These are phyloP conservation scores for Melolontha melolontha DNA, from an alignment of 2,888 invertebrate genomes.

Conservation along the genomic window DNA sequence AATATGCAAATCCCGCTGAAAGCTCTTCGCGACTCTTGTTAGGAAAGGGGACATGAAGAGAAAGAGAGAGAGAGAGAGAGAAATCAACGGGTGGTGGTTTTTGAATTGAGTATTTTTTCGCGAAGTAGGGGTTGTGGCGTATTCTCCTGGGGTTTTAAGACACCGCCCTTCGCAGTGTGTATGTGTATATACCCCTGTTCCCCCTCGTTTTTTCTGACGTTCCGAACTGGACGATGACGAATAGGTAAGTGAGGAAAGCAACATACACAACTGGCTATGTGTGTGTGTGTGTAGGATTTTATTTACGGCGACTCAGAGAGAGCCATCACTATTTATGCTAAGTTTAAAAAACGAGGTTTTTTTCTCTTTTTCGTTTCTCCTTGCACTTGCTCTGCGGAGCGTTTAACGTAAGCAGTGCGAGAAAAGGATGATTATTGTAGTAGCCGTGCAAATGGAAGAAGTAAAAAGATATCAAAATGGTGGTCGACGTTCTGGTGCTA, in stretches of 20 bases:
- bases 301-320: constrained; percentile 8
- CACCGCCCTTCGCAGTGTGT: constrained; percentile 54
- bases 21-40: constrained; percentile 54
- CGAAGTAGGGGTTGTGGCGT: constrained; percentile 53
- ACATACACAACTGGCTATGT: constrained; percentile 7
- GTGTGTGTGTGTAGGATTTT: constrained; percentile 20
- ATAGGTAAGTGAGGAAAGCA: background rate
- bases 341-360: constrained; percentile 46
- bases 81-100: constrained; percentile 34
- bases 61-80: background rate
- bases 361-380: constrained; percentile 18
- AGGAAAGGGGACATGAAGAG: constrained; percentile 4
- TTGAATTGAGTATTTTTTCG: constrained; percentile 47
- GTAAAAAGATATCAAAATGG: constrained; percentile 23
- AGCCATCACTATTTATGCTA: constrained; percentile 51
- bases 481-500: constrained; percentile 7
- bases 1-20: constrained; percentile 63
- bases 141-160: constrained; percentile 51
- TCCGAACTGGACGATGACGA: constrained; percentile 1
- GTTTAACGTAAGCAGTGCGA: constrained; percentile 16
- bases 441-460: constrained; percentile 17
- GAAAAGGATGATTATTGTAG: constrained; percentile 31
- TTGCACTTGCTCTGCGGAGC: constrained; percentile 16
- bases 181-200: too few relatives aligned
- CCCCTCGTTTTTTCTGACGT: too few relatives aligned